Evolutionary conservation across 2,113 vertebrate species (phyloP).

Genomic region (Dicerorhinus sumatrensis): DNA sequence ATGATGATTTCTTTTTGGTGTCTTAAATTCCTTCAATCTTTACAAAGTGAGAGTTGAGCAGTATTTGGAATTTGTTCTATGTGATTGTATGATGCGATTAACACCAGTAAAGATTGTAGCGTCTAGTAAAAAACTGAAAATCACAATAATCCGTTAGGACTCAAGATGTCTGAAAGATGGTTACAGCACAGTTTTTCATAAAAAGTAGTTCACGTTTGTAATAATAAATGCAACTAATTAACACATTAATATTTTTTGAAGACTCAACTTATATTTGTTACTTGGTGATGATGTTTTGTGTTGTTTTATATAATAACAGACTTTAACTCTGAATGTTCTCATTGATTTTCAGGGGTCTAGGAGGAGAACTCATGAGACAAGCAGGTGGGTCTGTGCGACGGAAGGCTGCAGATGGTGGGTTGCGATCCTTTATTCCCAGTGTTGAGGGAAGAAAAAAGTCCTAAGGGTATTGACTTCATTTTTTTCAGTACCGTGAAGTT

Average conservation of each 20-base stretch:
- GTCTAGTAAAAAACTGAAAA: too few species aligned
- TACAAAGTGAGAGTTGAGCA: neutral
- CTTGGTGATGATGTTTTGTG: neutral
- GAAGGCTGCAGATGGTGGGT: neutral
- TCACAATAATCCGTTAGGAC: neutral
- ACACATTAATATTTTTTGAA: neutral
- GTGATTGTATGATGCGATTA: neutral
- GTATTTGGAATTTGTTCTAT: neutral
- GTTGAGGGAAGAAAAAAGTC: neutral
- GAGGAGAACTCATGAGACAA: conserved; percentile 95
- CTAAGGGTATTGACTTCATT: accelerated
- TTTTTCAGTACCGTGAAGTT: too few species aligned
- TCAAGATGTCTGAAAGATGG: accelerated
- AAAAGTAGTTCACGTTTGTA: too few species aligned
- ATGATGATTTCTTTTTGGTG: neutral
- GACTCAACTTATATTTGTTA: neutral
- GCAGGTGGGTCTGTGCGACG: conserved; percentile 89
- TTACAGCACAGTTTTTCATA: accelerated
- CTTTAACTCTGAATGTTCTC: conserved; percentile 36
- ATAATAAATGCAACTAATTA: accelerated
- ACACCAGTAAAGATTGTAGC: accelerated
- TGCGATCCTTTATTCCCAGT: neutral
- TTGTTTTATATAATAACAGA: neutral
- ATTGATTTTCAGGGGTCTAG: conserved; percentile 91
- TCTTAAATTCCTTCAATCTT: neutral